Percentiles rank a stretch among this genome's conserved stretches.
These are phyloP conservation scores for Eublepharis macularius DNA, from an alignment of 2,113 vertebrate species.

Conservation along the genomic window DNA sequence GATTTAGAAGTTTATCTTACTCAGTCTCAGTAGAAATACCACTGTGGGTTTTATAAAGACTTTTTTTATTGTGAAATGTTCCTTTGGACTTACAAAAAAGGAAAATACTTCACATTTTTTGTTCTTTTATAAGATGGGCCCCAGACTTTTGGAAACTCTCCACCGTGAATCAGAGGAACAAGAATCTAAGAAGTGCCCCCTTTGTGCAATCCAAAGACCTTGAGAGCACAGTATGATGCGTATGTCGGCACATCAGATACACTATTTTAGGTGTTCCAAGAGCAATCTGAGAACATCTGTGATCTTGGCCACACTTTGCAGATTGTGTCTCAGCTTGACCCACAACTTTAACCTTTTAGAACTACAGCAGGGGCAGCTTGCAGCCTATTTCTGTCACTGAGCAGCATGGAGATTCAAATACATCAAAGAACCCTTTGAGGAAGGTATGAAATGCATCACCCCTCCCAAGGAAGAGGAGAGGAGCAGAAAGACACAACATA, in stretches of 20 bases:
- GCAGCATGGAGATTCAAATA: conserved; percentile 26
- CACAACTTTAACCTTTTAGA: conserved; percentile 35
- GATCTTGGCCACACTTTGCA: conserved; percentile 63
- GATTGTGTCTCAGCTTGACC: conserved; percentile 63
- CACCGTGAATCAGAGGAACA: conserved; percentile 60
- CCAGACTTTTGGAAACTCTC: conserved; percentile 68
- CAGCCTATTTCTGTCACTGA: conserved; percentile 32
- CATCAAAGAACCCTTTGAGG: conserved; percentile 72
- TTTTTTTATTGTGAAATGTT: conserved; percentile 64
- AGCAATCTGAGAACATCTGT: conserved; percentile 58
- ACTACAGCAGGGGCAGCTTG: conserved; percentile 30
- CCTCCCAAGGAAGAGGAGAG: conserved; percentile 31
- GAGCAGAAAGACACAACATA: conserved; percentile 39
- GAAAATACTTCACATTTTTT: conserved; percentile 48
- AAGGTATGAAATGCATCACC: conserved; percentile 47
- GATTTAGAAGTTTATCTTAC: too few species aligned
- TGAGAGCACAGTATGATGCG: conserved; percentile 18
- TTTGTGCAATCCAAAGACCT: conserved; percentile 50
- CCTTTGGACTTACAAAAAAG: conserved; percentile 51
- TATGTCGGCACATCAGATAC: conserved; percentile 50
- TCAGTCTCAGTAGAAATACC: conserved; percentile 42
- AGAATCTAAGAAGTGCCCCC: conserved; percentile 29
- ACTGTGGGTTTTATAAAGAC: conserved; percentile 17
- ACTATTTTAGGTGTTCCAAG: conserved; percentile 56
- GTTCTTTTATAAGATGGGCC: conserved; percentile 35